Base-by-base conservation (phyloP, 2,797 vertebrate genomes). In the Rhinogobio ventralis region DNA sequence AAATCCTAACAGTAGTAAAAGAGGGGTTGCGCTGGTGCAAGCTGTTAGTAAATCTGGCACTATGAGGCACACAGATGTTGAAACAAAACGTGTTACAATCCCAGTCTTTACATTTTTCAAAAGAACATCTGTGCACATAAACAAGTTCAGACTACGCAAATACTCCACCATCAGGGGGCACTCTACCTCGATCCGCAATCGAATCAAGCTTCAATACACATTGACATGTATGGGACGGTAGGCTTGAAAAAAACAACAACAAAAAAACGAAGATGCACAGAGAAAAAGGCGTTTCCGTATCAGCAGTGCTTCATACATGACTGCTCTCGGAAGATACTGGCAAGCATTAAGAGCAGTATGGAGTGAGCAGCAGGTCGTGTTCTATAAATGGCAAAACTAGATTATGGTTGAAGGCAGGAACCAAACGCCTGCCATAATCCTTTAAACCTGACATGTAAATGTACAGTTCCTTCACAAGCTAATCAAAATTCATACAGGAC, bases 301-400 rank as follows among this genome's bases (percentile, higher is more conserved):
- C 64, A 73, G 80, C 79, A 28, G 74, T 39, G 67, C 79, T 86
- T 68, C 30, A 71, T 80, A 77, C 67, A 85, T 85, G 85, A 86
- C 80, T 81, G 77, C 71, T 55, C 83, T 85, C 15, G 25, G 62
- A 72, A 78, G 80, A 86, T 85, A 80, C 80, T 85, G 82, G 82
- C 86, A 86, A 85, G 75, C 82, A 72, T 73, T 60, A 80, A 74
- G 68, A 74, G 75, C 85, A 86, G 64, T 82, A 82, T 84, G 84
- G 75, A 60, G n/a, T 7, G 49, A 85, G 79, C 62, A 79, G 75
- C 84, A 80, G 55, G 82, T 85, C 57, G 49, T 80, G 81, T 82
- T 82, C 86, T 86, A 86, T 82, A 86, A 84, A 87, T 67, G 84
- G 77, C 67, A 79, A 62, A 42, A 42, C 57, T 77, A 79, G 71